Conservation (phyloP, 1,140 invertebrate genomes). For the Watersipora subatra region DNA sequence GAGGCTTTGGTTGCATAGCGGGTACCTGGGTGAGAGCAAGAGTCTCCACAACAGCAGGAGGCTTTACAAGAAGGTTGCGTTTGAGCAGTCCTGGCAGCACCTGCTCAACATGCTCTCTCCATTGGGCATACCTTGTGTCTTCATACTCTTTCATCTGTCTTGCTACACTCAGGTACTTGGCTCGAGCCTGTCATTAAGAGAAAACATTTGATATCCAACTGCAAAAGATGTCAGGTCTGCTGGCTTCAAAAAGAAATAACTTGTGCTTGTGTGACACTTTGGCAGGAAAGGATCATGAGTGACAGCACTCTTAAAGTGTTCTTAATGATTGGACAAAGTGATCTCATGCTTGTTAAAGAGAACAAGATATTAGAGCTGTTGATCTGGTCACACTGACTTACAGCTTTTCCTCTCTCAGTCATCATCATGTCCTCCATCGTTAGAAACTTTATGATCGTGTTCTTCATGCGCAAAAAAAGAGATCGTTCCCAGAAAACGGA, state of each 20-base stretch:
- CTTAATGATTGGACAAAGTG: too few relatives aligned
- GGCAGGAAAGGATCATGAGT: too few relatives aligned
- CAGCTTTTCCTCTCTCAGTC: constrained; percentile 53
- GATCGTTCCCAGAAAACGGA: constrained; percentile 68
- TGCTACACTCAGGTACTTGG: constrained; percentile 58
- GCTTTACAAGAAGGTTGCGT: constrained; percentile 32
- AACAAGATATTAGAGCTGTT: too few relatives aligned
- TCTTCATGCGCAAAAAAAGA: constrained; percentile 61
- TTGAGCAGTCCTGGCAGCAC: constrained; percentile 31
- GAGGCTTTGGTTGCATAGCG: neutral
- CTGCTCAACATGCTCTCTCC: constrained; percentile 32
- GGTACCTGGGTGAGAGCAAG: neutral
- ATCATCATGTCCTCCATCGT: constrained; percentile 58
- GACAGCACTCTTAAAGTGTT: too few relatives aligned
- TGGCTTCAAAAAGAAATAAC: neutral
- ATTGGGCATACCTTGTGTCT: constrained; percentile 41
- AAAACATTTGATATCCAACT: neutral
- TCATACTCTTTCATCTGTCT: constrained; percentile 64
- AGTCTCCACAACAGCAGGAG: constrained; percentile 1
- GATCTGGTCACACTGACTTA: too few relatives aligned
- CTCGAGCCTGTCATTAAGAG: constrained; percentile 51
- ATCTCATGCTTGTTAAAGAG: too few relatives aligned
- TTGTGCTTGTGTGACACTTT: too few relatives aligned
- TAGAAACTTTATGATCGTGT: constrained; percentile 60
- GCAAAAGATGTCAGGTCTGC: too few relatives aligned